Base-by-base conservation (phyloP, 2,888 invertebrate species). In the Silvanus unidentatus region DNA sequence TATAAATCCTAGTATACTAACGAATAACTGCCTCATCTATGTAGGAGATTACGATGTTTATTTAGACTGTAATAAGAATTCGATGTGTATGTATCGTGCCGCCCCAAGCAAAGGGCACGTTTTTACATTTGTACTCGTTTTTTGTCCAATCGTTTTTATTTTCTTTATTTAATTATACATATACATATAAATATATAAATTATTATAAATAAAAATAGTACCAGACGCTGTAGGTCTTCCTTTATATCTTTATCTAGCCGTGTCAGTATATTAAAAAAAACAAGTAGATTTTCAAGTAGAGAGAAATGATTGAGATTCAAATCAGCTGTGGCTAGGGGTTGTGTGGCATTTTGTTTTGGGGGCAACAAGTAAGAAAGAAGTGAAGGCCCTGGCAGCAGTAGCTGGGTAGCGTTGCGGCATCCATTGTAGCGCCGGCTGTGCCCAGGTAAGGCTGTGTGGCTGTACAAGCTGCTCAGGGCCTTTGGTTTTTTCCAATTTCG, bases 401-500 rank as follows among this genome's bases (percentile, higher is more conserved):
- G 51, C 47, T 49, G 50, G n/a, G 48, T 52, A 49, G 50, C 49
- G 46, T 50, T 48, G 48, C 46, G 54, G 55, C 59, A 55, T 47
- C 56, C 32, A 12, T 6, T 12, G 35, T 12, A 55, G 59, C 57
- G 57, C 56, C 57, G 59, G 56, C 57, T 58, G 57, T 54, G 61
- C 62, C 59, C 67, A 70, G 70, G 69, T 70, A 70, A 70, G 69
- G 64, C 67, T 62, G 59, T 61, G 61, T 64, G 64, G 65, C 64
- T 13, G 63, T 65, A 58, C 63, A 66, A n/a, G 70, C 69, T 71
- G 69, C 69, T 68, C 69, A 65, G 71, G 69, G 71, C 70, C 70
- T 71, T 71, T 70, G 67, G 69, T 70, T 69, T 67, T 66, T 66
- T 68, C 65, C 63, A 22, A 22, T 22, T 5, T 5, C 4, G 8